Conservation (phyloP, 2,113 vertebrate species). For the Bostrychus sinensis region DNA sequence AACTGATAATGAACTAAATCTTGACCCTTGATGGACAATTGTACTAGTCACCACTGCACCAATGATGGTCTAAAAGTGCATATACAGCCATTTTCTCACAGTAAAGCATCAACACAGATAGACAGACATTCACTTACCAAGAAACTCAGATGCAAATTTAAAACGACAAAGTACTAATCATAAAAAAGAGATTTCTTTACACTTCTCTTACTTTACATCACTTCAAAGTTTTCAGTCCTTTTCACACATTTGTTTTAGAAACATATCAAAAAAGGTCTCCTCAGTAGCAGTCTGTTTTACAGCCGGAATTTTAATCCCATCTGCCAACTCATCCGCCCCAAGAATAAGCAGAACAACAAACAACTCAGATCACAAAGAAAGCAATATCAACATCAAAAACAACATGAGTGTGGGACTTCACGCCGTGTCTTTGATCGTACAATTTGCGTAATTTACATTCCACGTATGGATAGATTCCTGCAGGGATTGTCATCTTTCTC, state of each 20-base stretch:
- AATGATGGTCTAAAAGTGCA: slow-evolving; percentile 58
- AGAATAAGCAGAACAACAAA: slow-evolving; percentile 46
- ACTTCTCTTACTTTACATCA: slow-evolving; percentile 26
- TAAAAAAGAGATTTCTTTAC: slow-evolving; percentile 31
- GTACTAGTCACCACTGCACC: slow-evolving; percentile 49
- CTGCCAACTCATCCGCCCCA: slow-evolving; percentile 25
- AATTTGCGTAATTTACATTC: slow-evolving; percentile 74
- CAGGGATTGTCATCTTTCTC: slow-evolving; percentile 62
- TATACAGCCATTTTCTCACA: slow-evolving; percentile 61
- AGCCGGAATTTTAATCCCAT: slow-evolving; percentile 20
- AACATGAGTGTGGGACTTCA: slow-evolving; percentile 53
- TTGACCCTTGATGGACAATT: slow-evolving; percentile 35
- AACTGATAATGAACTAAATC: slow-evolving; percentile 41
- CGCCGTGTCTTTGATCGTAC: slow-evolving; percentile 59
- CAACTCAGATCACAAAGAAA: slow-evolving; percentile 54
- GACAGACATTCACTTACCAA: slow-evolving; percentile 63
- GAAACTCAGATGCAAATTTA: slow-evolving; percentile 58
- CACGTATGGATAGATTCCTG: slow-evolving; percentile 67
- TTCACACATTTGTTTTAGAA: slow-evolving; percentile 27
- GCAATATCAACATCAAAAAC: slow-evolving; percentile 56
- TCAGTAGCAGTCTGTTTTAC: slow-evolving; percentile 32
- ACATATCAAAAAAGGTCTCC: slow-evolving; percentile 16
- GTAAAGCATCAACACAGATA: slow-evolving; percentile 67
- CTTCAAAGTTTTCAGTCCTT: slow-evolving; percentile 31
- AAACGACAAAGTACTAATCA: slow-evolving; percentile 40